phyloP scores from a whole-genome alignment of 2,113 vertebrate genomes.

The Thinocorus orbignyianus region DNA sequence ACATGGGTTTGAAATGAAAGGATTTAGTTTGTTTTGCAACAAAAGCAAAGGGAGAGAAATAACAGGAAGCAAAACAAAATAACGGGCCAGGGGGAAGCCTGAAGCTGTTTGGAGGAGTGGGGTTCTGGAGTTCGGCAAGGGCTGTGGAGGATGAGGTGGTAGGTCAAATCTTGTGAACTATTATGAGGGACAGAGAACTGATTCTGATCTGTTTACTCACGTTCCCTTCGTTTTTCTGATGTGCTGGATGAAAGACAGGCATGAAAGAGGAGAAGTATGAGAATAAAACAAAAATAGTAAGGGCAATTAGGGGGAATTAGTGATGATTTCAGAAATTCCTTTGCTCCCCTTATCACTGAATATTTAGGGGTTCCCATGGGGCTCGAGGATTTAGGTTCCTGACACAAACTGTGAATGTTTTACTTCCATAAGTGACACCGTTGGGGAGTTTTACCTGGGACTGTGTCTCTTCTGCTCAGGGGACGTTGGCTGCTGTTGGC shows the following conservation, averaged over 20 bases:
- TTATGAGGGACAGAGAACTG: neutral
- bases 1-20: constrained; percentile 36
- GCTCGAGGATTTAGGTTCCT: neutral
- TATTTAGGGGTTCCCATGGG: neutral
- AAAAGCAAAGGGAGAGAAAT: neutral
- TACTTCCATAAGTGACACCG: too few species aligned
- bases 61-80: neutral
- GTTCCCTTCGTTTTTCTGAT: neutral
- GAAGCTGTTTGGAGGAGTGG: neutral
- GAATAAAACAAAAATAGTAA: neutral
- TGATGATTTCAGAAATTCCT: neutral
- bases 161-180: neutral
- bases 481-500: neutral
- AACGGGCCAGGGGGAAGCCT: neutral
- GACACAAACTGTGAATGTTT: neutral
- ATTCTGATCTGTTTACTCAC: neutral
- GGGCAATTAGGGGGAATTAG: neutral
- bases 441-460: neutral
- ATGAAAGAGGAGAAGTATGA: neutral
- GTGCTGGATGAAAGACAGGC: neutral
- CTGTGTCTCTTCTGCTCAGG: neutral
- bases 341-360: neutral
- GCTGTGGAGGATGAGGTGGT: neutral
- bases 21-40: neutral
- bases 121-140: neutral